phyloP scores from a whole-genome alignment of 2,113 vertebrate genomes.

The Hemiscyllium ocellatum region DNA sequence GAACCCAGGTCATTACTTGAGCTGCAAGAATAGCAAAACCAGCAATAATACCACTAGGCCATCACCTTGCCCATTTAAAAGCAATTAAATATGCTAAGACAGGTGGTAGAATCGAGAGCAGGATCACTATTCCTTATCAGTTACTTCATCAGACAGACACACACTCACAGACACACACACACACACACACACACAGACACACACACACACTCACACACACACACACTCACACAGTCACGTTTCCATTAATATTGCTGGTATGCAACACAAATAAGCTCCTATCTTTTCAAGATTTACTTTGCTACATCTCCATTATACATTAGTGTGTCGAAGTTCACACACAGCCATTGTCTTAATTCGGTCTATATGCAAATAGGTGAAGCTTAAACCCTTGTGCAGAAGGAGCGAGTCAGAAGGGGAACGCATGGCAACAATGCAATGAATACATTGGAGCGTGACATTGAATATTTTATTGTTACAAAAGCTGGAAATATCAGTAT shows the following conservation, averaged over 20 bases:
- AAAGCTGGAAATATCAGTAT: background rate
- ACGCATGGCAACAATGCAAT: background rate
- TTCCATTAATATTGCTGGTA: background rate
- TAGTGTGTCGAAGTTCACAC: background rate
- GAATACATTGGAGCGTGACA: background rate
- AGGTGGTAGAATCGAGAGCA: too few relatives aligned
- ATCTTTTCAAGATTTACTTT: background rate
- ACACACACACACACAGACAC: too few relatives aligned
- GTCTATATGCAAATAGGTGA: background rate
- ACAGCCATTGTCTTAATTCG: background rate
- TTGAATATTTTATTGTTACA: background rate
- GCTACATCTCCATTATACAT: too few relatives aligned
- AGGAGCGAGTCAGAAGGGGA: background rate
- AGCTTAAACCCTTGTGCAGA: background rate
- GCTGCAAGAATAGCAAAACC: too few relatives aligned
- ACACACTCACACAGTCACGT: background rate
- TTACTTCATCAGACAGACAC: too few relatives aligned
- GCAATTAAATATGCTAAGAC: too few relatives aligned
- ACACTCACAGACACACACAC: too few relatives aligned
- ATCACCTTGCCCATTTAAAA: too few relatives aligned
- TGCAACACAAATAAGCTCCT: background rate
- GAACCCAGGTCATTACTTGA: too few relatives aligned
- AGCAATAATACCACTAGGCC: too few relatives aligned
- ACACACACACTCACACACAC: too few relatives aligned
- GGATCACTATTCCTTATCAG: too few relatives aligned